These are phyloP conservation scores for Exephanes ischioxanthus DNA, from an alignment of 2,888 invertebrate species.

Conservation along the genomic window DNA sequence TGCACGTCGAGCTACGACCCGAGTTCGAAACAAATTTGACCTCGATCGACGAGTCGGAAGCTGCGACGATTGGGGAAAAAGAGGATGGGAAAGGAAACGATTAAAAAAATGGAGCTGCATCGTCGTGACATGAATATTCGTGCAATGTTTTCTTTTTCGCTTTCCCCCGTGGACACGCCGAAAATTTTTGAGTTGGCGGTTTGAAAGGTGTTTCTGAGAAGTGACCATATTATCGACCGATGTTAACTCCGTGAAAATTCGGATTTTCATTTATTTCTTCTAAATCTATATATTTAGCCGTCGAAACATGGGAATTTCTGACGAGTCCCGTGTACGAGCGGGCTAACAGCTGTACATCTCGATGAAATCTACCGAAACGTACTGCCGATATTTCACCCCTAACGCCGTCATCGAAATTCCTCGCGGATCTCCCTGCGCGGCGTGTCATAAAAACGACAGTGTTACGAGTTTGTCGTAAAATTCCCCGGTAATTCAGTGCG, in stretches of 20 bases:
- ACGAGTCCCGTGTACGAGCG: neutral
- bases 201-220: too few relatives aligned
- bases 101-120: slow-evolving; percentile 1
- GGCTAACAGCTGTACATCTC: neutral
- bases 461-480: slow-evolving; percentile 47
- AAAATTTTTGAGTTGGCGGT: too few relatives aligned
- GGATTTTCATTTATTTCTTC: neutral
- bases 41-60: slow-evolving; percentile 39
- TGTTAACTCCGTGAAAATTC: too few relatives aligned
- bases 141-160: neutral
- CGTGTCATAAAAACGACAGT: slow-evolving; percentile 26
- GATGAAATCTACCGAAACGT: neutral
- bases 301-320: neutral
- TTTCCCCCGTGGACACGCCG: too few relatives aligned
- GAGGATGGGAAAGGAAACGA: neutral
- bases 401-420: slow-evolving; percentile 25
- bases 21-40: slow-evolving; percentile 50
- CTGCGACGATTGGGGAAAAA: slow-evolving; percentile 5
- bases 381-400: neutral
- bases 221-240: too few relatives aligned
- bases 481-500: slow-evolving; percentile 24
- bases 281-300: neutral
- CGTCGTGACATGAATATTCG: slow-evolving; percentile 25
- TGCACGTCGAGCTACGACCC: neutral
- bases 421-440: neutral